These are phyloP conservation scores for Crocidura indochinensis DNA, from an alignment of 2,797 vertebrate genomes.

Conservation along the genomic window DNA sequence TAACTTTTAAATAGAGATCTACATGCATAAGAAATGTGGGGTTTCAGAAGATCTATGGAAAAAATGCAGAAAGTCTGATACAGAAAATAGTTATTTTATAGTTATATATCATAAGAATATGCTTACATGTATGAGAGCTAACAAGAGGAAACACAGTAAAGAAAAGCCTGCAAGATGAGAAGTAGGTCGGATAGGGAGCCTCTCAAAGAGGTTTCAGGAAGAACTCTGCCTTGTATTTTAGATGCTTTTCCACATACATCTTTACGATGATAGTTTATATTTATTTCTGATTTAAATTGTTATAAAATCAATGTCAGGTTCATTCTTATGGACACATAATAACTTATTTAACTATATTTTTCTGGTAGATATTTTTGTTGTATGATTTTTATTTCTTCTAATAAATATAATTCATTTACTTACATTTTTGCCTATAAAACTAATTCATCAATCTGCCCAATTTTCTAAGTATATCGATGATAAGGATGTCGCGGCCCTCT, in stretches of 20 bases:
- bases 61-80: background rate
- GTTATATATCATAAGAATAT: too few species aligned
- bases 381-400: background rate
- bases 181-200: too few species aligned
- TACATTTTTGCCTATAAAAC: background rate
- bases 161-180: too few species aligned
- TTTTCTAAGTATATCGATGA: constrained; percentile 17
- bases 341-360: constrained; percentile 18
- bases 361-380: background rate
- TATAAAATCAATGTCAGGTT: background rate
- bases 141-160: too few species aligned
- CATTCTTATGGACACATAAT: background rate
- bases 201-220: background rate
- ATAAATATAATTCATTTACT: background rate
- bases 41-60: background rate
- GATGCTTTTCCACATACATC: background rate
- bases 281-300: background rate
- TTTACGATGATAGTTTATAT: constrained; percentile 14
- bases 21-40: background rate
- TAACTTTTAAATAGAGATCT: background rate
- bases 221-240: too few species aligned
- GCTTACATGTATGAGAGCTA: too few species aligned
- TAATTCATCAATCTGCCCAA: background rate
- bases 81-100: too few species aligned
- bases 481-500: too few species aligned